Conservation (phyloP, 35 echinoderm and acorn worm genomes). For the Ptychodera flava region DNA sequence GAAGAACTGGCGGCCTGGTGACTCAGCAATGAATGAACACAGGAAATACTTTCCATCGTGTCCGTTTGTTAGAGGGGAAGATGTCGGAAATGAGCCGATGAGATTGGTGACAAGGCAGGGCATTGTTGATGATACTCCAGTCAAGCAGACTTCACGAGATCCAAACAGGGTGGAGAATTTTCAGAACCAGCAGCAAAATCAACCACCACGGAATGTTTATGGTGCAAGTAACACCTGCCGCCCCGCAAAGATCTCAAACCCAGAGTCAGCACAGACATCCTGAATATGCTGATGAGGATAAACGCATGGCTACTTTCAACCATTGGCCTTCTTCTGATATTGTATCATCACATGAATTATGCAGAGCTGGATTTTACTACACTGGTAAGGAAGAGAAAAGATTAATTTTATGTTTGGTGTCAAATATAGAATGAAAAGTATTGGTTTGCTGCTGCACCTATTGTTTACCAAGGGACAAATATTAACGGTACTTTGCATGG, state of each 20-base stretch:
- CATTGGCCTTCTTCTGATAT: neutral
- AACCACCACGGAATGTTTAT: neutral
- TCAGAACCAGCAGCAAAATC: no score
- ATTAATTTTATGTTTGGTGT: no score
- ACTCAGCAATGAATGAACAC: slow-evolving; percentile 59
- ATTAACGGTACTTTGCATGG: no score
- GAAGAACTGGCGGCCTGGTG: slow-evolving; percentile 53
- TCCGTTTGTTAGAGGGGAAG: slow-evolving; percentile 53
- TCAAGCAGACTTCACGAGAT: neutral
- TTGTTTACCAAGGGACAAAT: no score
- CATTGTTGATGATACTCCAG: neutral
- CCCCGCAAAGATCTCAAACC: neutral
- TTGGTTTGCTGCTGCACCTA: no score
- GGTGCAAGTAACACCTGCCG: neutral
- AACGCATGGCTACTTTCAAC: neutral
- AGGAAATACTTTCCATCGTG: slow-evolving; percentile 52
- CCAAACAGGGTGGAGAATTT: neutral
- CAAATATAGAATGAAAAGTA: no score
- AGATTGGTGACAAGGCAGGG: neutral
- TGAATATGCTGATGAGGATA: neutral
- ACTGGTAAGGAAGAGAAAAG: neutral
- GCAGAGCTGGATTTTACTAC: neutral
- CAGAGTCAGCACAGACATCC: neutral
- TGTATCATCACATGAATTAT: neutral
- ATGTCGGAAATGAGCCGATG: slow-evolving; percentile 65